Conservation (phyloP, 2,113 vertebrate species). For the Microcebus jonahi region DNA sequence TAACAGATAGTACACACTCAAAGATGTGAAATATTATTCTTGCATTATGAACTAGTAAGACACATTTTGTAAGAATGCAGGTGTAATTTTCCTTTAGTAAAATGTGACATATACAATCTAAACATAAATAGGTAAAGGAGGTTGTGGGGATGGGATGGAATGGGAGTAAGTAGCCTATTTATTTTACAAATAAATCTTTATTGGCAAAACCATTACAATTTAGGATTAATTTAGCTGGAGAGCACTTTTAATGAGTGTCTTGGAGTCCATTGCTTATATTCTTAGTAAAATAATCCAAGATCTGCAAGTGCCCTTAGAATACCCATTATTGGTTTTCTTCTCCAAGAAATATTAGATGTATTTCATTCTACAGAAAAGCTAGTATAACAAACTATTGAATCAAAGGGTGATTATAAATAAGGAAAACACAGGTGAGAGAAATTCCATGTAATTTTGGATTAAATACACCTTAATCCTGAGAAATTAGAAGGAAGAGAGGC, state of each 20-base stretch:
- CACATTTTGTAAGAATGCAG: background rate
- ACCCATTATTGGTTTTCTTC: background rate
- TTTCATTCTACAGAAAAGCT: background rate
- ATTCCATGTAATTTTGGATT: background rate
- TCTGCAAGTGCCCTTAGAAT: background rate
- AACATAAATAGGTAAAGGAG: background rate
- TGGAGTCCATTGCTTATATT: background rate
- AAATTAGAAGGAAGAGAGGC: background rate
- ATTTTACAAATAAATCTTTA: constrained; percentile 29
- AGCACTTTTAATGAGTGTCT: background rate
- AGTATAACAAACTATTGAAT: background rate
- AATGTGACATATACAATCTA: background rate
- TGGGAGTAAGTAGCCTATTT: background rate
- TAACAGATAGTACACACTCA: background rate
- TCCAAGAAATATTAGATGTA: background rate
- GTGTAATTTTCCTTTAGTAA: background rate
- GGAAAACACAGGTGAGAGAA: background rate
- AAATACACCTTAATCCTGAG: background rate
- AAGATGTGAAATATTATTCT: background rate
- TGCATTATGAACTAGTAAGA: background rate
- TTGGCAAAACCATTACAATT: background rate
- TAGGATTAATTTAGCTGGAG: background rate
- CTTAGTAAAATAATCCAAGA: background rate
- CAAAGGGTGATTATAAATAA: background rate
- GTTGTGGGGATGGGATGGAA: background rate